Conservation (phyloP, 1,140 invertebrate species). For the Chironomus tepperi region DNA sequence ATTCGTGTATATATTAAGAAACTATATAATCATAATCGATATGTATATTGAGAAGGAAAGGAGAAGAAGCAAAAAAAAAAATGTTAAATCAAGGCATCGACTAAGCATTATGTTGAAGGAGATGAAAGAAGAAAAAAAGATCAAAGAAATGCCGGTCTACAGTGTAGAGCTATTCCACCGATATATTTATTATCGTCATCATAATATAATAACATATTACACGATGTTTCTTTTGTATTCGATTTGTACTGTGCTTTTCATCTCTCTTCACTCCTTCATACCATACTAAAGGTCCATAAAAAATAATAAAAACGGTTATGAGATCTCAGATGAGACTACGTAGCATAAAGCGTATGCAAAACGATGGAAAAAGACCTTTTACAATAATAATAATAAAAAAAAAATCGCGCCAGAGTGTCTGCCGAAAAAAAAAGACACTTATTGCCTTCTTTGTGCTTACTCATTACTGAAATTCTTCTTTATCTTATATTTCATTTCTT, state of each 20-base stretch:
- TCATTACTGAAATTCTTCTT: not conserved
- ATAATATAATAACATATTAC: conserved; percentile 22
- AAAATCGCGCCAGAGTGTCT: conserved; percentile 14
- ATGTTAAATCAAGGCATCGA: not conserved
- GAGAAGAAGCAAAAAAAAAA: not conserved
- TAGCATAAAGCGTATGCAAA: not conserved
- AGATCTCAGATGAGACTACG: not conserved
- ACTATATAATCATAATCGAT: conserved; percentile 16
- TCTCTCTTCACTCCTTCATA: not conserved
- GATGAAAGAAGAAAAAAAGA: conserved; percentile 1
- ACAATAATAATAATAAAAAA: not conserved
- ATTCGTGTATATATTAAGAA: conserved; percentile 11
- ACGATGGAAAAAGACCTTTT: conserved; percentile 5
- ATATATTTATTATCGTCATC: conserved; percentile 17
- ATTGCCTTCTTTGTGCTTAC: conserved; percentile 19
- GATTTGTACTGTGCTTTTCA: not conserved
- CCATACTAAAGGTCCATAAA: not conserved
- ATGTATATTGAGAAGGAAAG: not conserved
- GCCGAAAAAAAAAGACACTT: conserved; percentile 21
- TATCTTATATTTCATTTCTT: not conserved
- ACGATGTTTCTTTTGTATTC: conserved; percentile 20
- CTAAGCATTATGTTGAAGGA: not conserved
- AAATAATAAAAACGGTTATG: conserved; percentile 11
- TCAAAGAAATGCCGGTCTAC: conserved; percentile 14
- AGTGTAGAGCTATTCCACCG: not conserved